Base-by-base conservation (phyloP, 1,140 invertebrate genomes). In the Eurosta solidaginis region DNA sequence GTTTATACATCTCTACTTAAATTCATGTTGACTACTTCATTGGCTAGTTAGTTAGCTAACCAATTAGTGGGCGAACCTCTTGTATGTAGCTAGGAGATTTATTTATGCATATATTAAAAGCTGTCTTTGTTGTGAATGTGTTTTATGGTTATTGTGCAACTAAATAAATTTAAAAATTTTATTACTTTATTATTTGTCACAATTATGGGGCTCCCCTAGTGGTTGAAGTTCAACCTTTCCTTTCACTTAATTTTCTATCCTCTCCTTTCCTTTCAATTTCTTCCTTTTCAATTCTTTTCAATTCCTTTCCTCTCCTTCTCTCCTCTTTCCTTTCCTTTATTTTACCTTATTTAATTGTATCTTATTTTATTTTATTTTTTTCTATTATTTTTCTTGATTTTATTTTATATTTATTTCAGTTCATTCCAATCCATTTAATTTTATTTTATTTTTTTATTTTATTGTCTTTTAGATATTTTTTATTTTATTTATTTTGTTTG, bases 161-260 rank as follows among this genome's bases (percentile, higher is more conserved):
- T 68, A 33, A 17, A 68, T 68, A 68, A 42, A 68, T n/a, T 68
- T 40, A 3, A 68, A 29, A 68, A 40, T 68, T 68, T 68, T 68
- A 68, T 68, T 68, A 68, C 59, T 68, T 68, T 33, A 68, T 68
- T 68, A 68, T 68, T 68, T 20, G 59, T 17, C 59, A 68, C 40
- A 68, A 68, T n/a, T 68, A 40, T 42, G 5, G 2, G n/a, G n/a
- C n/a, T n/a, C n/a, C n/a, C n/a, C n/a, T n/a, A n/a, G n/a, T n/a
- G n/a, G n/a, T n/a, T n/a, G n/a, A n/a, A n/a, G n/a, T 54, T 54
- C 2, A 17, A n/a, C n/a, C n/a, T n/a, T 12, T 1, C 22, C 6
- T 7, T 3, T 27, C 25, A 54, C 1, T 25, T 29, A 54, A 25
- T 42, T 42, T 42, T 42, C 42, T 12, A 12, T 12, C 1, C n/a